Evolutionary conservation across 2,888 invertebrate species (phyloP), one percentile per base, ranked within the genome.

Genomic region (Dynastes grantii): DNA sequence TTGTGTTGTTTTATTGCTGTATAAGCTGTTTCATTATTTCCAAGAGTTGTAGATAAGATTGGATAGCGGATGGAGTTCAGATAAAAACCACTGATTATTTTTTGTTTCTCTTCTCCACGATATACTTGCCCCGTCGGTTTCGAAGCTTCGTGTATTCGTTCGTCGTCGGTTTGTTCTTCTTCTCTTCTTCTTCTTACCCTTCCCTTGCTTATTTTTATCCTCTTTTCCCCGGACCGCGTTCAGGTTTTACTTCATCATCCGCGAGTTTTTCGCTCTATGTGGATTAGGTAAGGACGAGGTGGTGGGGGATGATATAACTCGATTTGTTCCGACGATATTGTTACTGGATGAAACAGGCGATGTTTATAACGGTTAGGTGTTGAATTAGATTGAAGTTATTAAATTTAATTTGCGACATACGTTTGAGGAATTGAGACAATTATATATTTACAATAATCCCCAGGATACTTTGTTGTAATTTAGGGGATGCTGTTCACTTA

Each of bases 21-120:
- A 84, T 86, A 86, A 85, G 86, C 85, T 86, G 87, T 87, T 87
- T 86, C 86, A 86, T 87, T 87, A 87, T 86, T 87, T 85, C 82
- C 84, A 83, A 83, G 83, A 85, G 85, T 85, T 86, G 85, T 85
- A 86, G 87, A 86, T 86, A 85, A 86, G 86, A 86, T 86, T 86
- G 85, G 84, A 85, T 85, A 83, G 84, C 83, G 83, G 85, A 84
- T 79, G 84, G 83, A 84, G 83, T 83, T 79, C 81, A 84, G 84
- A 86, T 85, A 85, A 85, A 84, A 80, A 79, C 81, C 81, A 80
- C 83, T 84, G 84, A 83, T 84, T 85, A 82, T 80, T 80, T 80
- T 80, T 81, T 80, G 53, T 77, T 65, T 55, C 51, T 63, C 71
- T 40, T 37, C 64, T 71, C n/a, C 55, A 37, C 55, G 32, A n/a